Conservation (phyloP, 1,140 invertebrate species). For the Dendrolimus kikuchii region DNA sequence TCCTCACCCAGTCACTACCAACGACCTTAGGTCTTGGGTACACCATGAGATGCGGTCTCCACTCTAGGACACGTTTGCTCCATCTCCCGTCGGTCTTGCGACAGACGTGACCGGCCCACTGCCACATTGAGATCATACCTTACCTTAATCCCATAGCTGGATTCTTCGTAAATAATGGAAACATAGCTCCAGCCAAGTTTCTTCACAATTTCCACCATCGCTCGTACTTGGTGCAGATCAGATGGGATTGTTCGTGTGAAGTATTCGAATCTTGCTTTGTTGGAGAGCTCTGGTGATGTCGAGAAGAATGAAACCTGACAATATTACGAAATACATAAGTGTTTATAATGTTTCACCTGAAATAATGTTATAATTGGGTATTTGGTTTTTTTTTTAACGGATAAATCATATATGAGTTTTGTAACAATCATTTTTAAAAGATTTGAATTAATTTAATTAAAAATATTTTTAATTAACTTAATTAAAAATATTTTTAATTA, state of each 20-base stretch:
- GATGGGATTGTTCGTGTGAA: conserved; percentile 96
- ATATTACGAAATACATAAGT: conserved; percentile 16
- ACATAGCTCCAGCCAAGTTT: conserved; percentile 95
- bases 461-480: too few relatives aligned
- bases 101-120: too few relatives aligned
- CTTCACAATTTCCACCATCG: conserved; percentile 96
- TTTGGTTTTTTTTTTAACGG: too few relatives aligned
- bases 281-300: conserved; percentile 94
- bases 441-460: too few relatives aligned
- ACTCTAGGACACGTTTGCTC: too few relatives aligned
- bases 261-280: conserved; percentile 96
- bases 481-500: too few relatives aligned
- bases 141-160: conserved; percentile 97
- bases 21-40: too few relatives aligned
- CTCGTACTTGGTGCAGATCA: conserved; percentile 94
- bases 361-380: background rate
- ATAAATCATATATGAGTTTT: too few relatives aligned
- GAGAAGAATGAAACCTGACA: conserved; percentile 96
- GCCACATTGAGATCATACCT: background rate
- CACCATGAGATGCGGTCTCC: too few relatives aligned
- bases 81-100: too few relatives aligned
- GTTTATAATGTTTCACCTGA: background rate
- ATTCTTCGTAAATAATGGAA: conserved; percentile 96
- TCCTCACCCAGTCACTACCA: too few relatives aligned
- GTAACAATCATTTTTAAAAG: too few relatives aligned